A percentile compares a stretch with the other conserved stretches of the same genome.
Conservation (phyloP, 2,113 vertebrate species). For the Spheniscus mendiculus region DNA sequence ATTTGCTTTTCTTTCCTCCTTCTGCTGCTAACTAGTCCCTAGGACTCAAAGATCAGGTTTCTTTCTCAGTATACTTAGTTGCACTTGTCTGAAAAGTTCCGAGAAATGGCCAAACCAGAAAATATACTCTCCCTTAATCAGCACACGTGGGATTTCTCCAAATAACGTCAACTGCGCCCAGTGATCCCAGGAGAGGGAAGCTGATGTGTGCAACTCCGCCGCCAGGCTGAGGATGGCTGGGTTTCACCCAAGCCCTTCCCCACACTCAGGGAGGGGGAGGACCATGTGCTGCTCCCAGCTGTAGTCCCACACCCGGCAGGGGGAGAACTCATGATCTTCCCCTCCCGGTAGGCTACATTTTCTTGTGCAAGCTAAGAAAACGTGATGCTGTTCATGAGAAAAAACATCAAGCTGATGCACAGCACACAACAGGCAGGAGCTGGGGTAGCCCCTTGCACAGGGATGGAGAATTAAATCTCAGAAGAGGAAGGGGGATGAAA, state of each 20-base stretch:
- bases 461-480: neutral
- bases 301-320: neutral
- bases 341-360: neutral
- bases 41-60: neutral
- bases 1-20: neutral
- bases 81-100: neutral
- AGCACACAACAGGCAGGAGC: neutral
- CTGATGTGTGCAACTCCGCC: neutral
- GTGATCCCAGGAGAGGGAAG: fast-evolving
- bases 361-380: neutral
- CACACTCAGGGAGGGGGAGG: neutral
- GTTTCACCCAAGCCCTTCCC: neutral
- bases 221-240: neutral
- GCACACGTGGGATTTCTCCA: neutral
- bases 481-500: neutral
- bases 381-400: neutral
- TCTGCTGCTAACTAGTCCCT: neutral
- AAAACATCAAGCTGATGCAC: neutral
- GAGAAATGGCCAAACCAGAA: neutral
- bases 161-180: neutral
- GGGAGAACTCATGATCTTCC: neutral
- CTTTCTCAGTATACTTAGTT: neutral
- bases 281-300: neutral
- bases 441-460: neutral
- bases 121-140: neutral